phyloP scores from a whole-genome alignment of 2,797 vertebrate species.

The Myiothlypis chrysogaster region DNA sequence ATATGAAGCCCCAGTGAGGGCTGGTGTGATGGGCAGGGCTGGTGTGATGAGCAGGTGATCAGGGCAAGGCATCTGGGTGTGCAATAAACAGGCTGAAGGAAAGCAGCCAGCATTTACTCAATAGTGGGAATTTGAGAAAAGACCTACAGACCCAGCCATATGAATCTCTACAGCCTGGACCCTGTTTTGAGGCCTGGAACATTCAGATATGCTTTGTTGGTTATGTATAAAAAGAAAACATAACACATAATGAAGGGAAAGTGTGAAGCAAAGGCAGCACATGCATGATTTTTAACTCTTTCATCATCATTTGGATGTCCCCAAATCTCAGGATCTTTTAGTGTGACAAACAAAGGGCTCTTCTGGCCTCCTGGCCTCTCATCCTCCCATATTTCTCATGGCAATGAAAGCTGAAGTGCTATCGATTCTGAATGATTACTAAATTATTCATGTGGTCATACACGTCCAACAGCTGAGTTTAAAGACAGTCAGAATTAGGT shows the following conservation, averaged over 20 bases:
- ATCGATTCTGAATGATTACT: background rate
- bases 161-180: background rate
- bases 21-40: background rate
- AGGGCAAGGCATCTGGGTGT: background rate
- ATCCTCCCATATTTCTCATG: background rate
- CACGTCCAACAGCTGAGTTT: background rate
- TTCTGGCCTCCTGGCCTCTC: background rate
- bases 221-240: background rate
- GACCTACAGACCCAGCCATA: background rate
- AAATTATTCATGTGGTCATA: background rate
- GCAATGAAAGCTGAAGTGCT: background rate
- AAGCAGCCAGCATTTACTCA: background rate
- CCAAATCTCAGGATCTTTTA: background rate
- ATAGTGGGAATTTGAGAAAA: background rate
- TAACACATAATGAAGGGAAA: background rate
- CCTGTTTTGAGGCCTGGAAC: background rate
- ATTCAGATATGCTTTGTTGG: background rate
- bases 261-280: background rate
- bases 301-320: background rate
- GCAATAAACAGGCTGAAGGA: background rate
- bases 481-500: background rate
- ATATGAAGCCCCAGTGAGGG: background rate
- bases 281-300: background rate
- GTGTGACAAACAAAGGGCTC: background rate
- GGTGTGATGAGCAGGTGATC: background rate